A percentile compares a stretch with the other conserved stretches of the same genome.
These are phyloP conservation scores for Leptobrachium leishanense DNA, from an alignment of 2,113 vertebrate species.

Conservation along the genomic window DNA sequence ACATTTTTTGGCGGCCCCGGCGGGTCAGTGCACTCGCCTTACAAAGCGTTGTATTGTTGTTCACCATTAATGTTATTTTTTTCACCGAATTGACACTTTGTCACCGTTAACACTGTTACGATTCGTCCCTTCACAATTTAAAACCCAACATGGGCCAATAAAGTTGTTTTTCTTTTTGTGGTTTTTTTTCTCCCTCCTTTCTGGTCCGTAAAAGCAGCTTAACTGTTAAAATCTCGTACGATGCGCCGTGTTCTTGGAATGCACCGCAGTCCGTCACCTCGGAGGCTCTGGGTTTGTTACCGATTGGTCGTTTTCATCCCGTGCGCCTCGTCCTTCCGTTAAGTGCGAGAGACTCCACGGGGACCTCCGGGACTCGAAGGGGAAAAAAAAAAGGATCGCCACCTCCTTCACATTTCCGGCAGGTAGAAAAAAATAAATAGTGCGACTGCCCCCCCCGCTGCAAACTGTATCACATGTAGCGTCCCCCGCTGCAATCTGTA, in stretches of 20 bases:
- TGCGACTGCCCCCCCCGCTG: constrained; percentile 53
- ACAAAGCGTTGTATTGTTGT: constrained; percentile 63
- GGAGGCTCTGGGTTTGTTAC: too few relatives aligned
- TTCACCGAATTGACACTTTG: constrained; percentile 62
- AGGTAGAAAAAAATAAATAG: constrained; percentile 57
- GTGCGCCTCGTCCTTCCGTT: background rate
- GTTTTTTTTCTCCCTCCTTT: too few relatives aligned
- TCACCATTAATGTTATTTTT: constrained; percentile 56
- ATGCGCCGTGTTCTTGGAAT: background rate
- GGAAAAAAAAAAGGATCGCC: too few relatives aligned
- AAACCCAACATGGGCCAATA: constrained; percentile 73
- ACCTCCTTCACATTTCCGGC: constrained; percentile 60
- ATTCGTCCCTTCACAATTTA: constrained; percentile 64
- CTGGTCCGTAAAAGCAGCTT: constrained; percentile 69
- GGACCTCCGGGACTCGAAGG: constrained; percentile 55
- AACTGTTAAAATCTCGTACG: constrained; percentile 59
- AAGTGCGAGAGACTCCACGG: constrained; percentile 55
- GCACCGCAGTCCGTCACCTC: constrained; percentile 18
- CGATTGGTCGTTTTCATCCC: background rate
- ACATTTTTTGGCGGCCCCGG: constrained; percentile 68
- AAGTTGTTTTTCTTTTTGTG: constrained; percentile 50
- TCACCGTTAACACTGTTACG: constrained; percentile 63
- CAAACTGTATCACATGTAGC: constrained; percentile 53
- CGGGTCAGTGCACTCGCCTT: constrained; percentile 64
- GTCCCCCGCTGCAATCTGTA: constrained; percentile 43